Conservation (phyloP, 1,140 invertebrate species). For the Caligus rogercresseyi region DNA sequence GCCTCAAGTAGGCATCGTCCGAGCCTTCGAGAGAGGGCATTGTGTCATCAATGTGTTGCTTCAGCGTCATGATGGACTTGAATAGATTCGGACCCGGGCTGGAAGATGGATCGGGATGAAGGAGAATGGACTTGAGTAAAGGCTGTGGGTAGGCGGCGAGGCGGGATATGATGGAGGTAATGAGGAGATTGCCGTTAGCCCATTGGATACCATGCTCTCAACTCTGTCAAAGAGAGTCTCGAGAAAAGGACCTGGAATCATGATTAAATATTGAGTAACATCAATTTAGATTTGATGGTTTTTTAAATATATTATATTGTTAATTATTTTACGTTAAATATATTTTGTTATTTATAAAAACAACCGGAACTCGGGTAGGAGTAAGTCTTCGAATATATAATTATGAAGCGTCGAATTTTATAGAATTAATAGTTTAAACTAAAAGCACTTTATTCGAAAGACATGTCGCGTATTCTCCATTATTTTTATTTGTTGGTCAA, state of each 20-base stretch:
- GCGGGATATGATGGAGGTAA: slow-evolving; percentile 67
- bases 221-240: slow-evolving; percentile 59
- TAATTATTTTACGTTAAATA: too few relatives aligned
- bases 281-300: too few relatives aligned
- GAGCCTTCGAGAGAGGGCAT: slow-evolving; percentile 24
- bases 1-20: slow-evolving; percentile 66
- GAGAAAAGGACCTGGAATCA: slow-evolving; percentile 53
- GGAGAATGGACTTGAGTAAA: slow-evolving; percentile 60
- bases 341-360: too few relatives aligned
- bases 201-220: slow-evolving; percentile 64
- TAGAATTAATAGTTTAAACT: too few relatives aligned
- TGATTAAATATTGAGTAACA: too few relatives aligned
- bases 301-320: too few relatives aligned
- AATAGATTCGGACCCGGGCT: slow-evolving; percentile 75
- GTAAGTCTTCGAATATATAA: too few relatives aligned
- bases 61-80: slow-evolving; percentile 42
- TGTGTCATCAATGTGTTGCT: neutral
- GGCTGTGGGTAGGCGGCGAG: slow-evolving; percentile 73
- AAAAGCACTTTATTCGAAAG: too few relatives aligned
- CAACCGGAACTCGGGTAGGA: too few relatives aligned
- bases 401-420: too few relatives aligned
- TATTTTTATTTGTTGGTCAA: too few relatives aligned
- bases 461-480: too few relatives aligned
- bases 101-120: slow-evolving; percentile 66
- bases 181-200: slow-evolving; percentile 68